Evolutionary conservation across 2,113 vertebrate species (phyloP).

Genomic region (Willisornis vidua): DNA sequence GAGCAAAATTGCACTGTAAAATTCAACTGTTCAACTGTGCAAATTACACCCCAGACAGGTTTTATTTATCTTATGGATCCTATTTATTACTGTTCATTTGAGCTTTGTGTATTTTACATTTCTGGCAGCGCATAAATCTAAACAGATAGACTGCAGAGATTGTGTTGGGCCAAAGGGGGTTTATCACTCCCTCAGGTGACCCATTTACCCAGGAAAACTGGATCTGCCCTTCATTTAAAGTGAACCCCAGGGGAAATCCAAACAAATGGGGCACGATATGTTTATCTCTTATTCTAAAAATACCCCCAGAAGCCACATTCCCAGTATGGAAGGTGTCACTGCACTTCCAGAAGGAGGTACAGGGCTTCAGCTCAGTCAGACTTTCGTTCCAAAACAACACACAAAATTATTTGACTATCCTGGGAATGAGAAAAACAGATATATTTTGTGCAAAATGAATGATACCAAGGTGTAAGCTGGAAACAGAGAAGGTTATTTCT

Average conservation of each 20-base stretch:
- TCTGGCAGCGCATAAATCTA: conserved; percentile 53
- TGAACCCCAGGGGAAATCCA: conserved; percentile 37
- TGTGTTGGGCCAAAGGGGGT: conserved; percentile 21
- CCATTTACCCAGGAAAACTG: conserved; percentile 42
- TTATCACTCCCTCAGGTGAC: conserved; percentile 55
- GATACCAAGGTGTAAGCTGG: neutral
- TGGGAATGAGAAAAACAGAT: neutral
- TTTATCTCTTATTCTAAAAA: conserved; percentile 28
- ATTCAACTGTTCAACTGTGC: conserved; percentile 49
- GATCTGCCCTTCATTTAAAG: conserved; percentile 47
- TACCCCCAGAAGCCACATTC: neutral
- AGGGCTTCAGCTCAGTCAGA: neutral
- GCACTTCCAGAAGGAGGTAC: neutral
- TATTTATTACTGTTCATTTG: conserved; percentile 67
- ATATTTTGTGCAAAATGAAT: neutral
- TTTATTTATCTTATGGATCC: conserved; percentile 67
- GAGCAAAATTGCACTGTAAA: conserved; percentile 34
- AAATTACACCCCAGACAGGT: conserved; percentile 60
- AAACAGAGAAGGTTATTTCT: neutral
- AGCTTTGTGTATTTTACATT: conserved; percentile 61
- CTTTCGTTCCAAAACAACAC: neutral
- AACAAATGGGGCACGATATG: conserved; percentile 38
- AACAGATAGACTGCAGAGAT: conserved; percentile 30
- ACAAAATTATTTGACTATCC: neutral
- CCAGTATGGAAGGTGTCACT: neutral